phyloP scores from a whole-genome alignment of 2,113 vertebrate genomes.

The Ursus arctos region DNA sequence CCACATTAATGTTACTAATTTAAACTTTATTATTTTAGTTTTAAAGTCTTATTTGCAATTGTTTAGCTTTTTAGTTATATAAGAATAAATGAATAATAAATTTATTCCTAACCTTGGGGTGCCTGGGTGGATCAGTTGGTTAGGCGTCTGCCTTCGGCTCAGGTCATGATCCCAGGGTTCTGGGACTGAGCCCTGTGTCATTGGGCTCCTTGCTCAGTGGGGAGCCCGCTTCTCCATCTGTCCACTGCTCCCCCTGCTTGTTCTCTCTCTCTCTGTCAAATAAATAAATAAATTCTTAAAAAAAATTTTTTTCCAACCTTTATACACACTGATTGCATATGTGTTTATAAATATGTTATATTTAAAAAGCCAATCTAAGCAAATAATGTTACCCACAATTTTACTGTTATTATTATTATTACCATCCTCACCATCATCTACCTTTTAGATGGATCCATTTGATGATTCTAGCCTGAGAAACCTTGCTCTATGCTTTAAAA shows the following conservation, averaged over 20 bases:
- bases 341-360: not conserved
- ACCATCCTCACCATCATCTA: not conserved
- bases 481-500: not conserved
- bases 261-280: no score
- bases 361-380: not conserved
- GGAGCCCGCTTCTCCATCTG: no score
- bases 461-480: not conserved
- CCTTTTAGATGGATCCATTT: not conserved
- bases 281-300: not conserved
- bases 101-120: not conserved
- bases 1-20: not conserved
- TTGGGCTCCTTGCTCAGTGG: no score
- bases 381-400: not conserved
- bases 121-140: no score
- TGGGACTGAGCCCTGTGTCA: no score
- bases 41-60: not conserved
- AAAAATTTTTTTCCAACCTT: not conserved
- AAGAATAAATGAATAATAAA: not conserved
- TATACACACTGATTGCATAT: not conserved
- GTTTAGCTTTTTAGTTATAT: not conserved
- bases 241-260: no score
- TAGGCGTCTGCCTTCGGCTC: no score
- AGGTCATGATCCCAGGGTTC: no score
- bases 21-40: not conserved
- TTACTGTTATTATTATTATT: not conserved